Base-by-base conservation (phyloP, 2,797 vertebrate genomes). In the Miichthys miiuy region DNA sequence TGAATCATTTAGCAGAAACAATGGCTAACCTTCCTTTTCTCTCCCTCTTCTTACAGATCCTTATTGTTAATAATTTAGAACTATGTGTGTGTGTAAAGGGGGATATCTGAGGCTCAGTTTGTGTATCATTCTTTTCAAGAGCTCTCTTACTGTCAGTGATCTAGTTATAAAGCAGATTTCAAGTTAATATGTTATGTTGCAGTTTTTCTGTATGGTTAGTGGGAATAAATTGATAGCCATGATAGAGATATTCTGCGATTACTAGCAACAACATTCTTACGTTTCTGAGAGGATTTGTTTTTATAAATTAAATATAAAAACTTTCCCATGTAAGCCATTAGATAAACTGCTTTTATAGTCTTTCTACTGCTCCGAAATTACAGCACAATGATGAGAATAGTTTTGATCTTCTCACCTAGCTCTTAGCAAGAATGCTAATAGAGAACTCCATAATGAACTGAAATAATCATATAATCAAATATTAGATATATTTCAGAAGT, bases 1-100 rank as follows among this genome's bases (percentile, higher is more conserved):
- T 89, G 66, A 89, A 89, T 88, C 80, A 90, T 90, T 92, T 88
- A 90, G 50, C 69, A 80, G 86, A 89, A 85, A 81, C 84, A 87
- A 69, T 74, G 77, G 74, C 74, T 67, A 85, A 85, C 78, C 79
- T 78, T 79, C 75, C 75, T 58, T 72, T 80, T 76, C 74, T 72
- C 52, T 62, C 67, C 50, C 55, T 63, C 18, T 41, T 68, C 66
- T 30, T 64, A 80, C 68, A 80, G 75, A 87, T 83, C 48, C 55
- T 60, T 48, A 27, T 41, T 73, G 25, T 92, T 83, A 91, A 92
- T 92, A 85, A 89, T 90, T 89, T 17, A 90, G 58, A 52, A 38
- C 38, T 25, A 25, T 64, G 55, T 82, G 58, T 82, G 58, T 84
- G 82, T 84, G 75, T 76, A 25, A 62, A 38, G 46, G 58, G 16